These are phyloP conservation scores for Malurus alboscapulatus DNA, from an alignment of 2,113 vertebrate genomes.

Conservation along the genomic window DNA sequence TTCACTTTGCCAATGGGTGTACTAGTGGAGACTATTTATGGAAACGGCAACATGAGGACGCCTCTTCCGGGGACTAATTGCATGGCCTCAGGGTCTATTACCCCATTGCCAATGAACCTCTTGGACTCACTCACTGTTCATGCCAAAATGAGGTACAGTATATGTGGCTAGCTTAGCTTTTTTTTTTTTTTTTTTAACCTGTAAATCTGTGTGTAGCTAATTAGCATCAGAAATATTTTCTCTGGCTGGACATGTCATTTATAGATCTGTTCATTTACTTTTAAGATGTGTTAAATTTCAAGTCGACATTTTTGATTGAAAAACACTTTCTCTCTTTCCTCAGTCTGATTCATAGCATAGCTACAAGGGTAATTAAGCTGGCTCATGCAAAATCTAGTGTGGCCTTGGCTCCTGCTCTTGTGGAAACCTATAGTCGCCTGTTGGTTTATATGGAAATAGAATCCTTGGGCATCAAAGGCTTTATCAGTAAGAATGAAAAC, in stretches of 20 bases:
- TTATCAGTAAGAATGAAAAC: slow-evolving; percentile 88
- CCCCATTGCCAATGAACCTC: slow-evolving; percentile 95
- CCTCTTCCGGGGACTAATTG: slow-evolving; percentile 93
- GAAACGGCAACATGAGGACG: slow-evolving; percentile 89
- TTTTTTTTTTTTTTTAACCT: neutral
- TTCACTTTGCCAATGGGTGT: slow-evolving; percentile 98
- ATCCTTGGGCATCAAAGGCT: slow-evolving; percentile 98
- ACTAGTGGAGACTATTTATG: slow-evolving; percentile 97
- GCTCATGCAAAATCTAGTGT: slow-evolving; percentile 94
- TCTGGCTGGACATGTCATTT: neutral
- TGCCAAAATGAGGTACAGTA: slow-evolving; percentile 94
- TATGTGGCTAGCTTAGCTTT: neutral
- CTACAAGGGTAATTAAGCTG: slow-evolving; percentile 96
- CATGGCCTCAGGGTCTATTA: slow-evolving; percentile 91
- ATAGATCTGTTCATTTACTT: neutral
- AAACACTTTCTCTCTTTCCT: slow-evolving; percentile 19
- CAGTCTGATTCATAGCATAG: slow-evolving; percentile 98
- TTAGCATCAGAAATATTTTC: neutral
- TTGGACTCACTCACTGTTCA: slow-evolving; percentile 97
- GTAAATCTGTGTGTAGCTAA: neutral
- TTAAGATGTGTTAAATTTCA: neutral
- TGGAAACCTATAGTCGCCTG: slow-evolving; percentile 96
- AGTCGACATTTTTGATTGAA: neutral
- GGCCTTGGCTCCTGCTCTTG: slow-evolving; percentile 93
- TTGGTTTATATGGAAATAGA: slow-evolving; percentile 99